Evolutionary conservation across 2,888 invertebrate genomes (phyloP).

Genomic region (Chrysolina oricalcia): DNA sequence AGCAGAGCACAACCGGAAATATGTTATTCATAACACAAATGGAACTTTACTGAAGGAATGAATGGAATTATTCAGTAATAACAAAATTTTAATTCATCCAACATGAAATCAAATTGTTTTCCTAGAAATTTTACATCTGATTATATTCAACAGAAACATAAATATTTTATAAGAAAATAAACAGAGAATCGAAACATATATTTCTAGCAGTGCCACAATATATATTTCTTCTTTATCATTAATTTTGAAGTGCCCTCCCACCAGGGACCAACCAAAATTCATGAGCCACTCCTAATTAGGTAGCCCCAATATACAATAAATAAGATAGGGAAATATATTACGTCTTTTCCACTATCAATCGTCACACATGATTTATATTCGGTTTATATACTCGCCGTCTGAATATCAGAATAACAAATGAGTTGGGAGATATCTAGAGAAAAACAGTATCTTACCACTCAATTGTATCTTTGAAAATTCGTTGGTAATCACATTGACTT

Average conservation of each 20-base stretch:
- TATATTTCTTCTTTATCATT: constrained; percentile 4
- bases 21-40: not conserved
- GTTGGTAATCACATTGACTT: not conserved
- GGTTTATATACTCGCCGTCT: constrained; percentile 8
- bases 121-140: not conserved
- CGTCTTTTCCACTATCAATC: constrained; percentile 17
- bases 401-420: constrained; percentile 12
- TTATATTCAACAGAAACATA: not conserved
- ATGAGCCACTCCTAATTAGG: constrained; percentile 19
- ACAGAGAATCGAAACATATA: constrained; percentile 9
- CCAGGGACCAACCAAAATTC: not conserved
- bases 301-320: constrained; percentile 1
- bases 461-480: not conserved
- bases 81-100: not conserved
- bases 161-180: constrained; percentile 20
- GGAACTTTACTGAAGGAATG: not conserved
- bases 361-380: constrained; percentile 24
- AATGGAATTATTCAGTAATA: not conserved
- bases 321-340: constrained; percentile 15
- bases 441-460: not conserved
- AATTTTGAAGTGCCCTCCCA: constrained; percentile 12
- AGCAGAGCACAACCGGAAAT: not conserved
- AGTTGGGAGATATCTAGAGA: not conserved
- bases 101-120: not conserved
- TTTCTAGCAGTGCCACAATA: not conserved